Base-by-base conservation (phyloP, 1,140 invertebrate genomes). In the Drosophila kikkawai region DNA sequence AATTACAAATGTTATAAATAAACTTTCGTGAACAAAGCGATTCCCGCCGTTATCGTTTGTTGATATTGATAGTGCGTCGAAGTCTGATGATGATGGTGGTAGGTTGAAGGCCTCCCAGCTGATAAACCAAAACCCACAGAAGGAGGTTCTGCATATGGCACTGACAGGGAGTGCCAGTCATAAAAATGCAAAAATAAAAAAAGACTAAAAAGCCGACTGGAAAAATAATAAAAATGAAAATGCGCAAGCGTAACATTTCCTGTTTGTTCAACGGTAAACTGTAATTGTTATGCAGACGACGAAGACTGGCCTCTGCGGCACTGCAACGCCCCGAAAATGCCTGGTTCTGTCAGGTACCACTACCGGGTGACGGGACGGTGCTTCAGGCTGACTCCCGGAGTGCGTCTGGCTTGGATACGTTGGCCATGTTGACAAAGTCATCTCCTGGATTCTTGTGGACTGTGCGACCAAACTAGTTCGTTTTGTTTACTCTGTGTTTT, bases 211-310 rank as follows among this genome's bases (percentile, higher is more conserved):
- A 36, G n/a, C 29, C 48, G 45, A 53, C 36, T 56, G 53, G 4
- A 56, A 56, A 78, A 75, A 73, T 79, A 74, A 69, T 74, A 75
- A 42, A 63, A 80, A 71, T 58, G 64, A 64, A 67, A 66, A 47
- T 39, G 73, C 59, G 64, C 82, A 85, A 74, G 82, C 74, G 74
- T 74, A 86, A 67, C 82, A 78, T 79, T 85, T 85, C 79, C 82
- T 86, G 82, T 82, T 79, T 76, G 59, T 60, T 56, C 48, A 81
- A 85, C 82, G 82, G 82, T 84, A 84, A 85, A 84, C 69, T 44
- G 63, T 85, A 84, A 84, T 84, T 84, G 82, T 80, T 80, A 84
- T 80, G 82, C 81, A 80, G 82, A 80, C 61, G 81, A 79, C 67
- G 42, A 50, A 59, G 58, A 70, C 50, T 51, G 29, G 29, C 56